Percentiles rank a stretch among this genome's conserved stretches.
Conservation (phyloP, 2,113 vertebrate species). For the Platysternon megacephalum region DNA sequence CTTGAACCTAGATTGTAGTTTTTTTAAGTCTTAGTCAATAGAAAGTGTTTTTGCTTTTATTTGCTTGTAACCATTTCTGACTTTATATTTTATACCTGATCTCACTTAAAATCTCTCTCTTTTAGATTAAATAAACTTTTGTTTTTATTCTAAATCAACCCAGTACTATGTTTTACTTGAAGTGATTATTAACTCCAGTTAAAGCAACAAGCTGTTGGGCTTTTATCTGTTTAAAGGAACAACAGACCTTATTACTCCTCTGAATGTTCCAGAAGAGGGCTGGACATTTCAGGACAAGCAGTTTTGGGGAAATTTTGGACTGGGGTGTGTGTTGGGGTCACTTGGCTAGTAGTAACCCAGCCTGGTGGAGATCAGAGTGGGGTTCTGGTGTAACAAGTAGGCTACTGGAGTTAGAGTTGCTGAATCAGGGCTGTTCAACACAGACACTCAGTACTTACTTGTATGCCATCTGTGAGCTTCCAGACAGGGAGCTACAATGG, state of each 20-base stretch:
- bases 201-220: not conserved
- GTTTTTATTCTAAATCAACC: not conserved
- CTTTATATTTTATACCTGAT: not conserved
- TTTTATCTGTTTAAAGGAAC: not conserved
- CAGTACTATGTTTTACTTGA: not conserved
- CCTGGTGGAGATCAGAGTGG: not conserved
- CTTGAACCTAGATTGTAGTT: not conserved
- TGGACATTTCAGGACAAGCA: not conserved
- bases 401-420: not conserved
- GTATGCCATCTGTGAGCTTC: not conserved
- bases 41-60: not conserved
- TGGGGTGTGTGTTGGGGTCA: not conserved
- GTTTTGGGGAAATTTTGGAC: not conserved
- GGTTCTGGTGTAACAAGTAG: not conserved
- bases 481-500: not conserved
- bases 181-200: not conserved
- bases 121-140: no score
- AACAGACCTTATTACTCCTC: not conserved
- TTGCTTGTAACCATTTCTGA: not conserved
- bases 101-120: not conserved
- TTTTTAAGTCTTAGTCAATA: not conserved
- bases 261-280: not conserved
- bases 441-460: not conserved
- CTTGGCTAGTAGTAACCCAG: not conserved
- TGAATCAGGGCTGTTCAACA: not conserved